Conservation (phyloP, 2,888 invertebrate species). For the Orthosia gothica region DNA sequence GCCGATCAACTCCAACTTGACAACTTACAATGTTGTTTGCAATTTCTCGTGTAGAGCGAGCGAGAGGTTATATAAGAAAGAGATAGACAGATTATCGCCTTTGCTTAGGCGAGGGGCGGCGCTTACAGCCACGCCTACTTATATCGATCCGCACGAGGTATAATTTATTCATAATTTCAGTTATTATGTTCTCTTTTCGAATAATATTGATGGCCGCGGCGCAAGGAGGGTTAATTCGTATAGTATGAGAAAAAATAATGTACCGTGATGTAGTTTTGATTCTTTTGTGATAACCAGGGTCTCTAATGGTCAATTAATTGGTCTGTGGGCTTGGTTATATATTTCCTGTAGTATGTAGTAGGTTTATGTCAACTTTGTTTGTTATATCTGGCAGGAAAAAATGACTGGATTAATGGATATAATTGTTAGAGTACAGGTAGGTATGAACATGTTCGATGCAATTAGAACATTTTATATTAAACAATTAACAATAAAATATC, state of each 20-base stretch:
- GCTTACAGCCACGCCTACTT: slow-evolving; percentile 78
- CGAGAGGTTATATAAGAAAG: slow-evolving; percentile 66
- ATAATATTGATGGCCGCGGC: slow-evolving; percentile 59
- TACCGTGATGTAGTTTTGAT: slow-evolving; percentile 13
- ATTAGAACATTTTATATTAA: background rate
- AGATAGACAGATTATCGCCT: slow-evolving; percentile 68
- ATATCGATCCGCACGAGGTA: slow-evolving; percentile 81
- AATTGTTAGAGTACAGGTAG: too few relatives aligned
- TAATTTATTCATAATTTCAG: slow-evolving; percentile 89
- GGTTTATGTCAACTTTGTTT: background rate
- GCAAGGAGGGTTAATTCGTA: slow-evolving; percentile 52
- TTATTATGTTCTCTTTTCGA: slow-evolving; percentile 75
- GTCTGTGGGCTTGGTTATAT: background rate
- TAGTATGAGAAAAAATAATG: slow-evolving; percentile 16
- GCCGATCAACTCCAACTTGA: slow-evolving; percentile 38
- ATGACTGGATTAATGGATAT: background rate
- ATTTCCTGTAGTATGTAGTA: background rate
- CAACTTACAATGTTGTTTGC: slow-evolving; percentile 49
- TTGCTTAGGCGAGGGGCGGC: slow-evolving; percentile 69
- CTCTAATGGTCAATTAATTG: slow-evolving; percentile 26
- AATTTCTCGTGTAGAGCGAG: slow-evolving; percentile 51
- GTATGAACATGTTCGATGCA: background rate
- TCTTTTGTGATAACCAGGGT: slow-evolving; percentile 9
- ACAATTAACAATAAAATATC: too few relatives aligned
- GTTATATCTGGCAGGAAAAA: background rate